Evolutionary conservation across 2,888 invertebrate genomes (phyloP).

Genomic region (Gryllus longicercus): DNA sequence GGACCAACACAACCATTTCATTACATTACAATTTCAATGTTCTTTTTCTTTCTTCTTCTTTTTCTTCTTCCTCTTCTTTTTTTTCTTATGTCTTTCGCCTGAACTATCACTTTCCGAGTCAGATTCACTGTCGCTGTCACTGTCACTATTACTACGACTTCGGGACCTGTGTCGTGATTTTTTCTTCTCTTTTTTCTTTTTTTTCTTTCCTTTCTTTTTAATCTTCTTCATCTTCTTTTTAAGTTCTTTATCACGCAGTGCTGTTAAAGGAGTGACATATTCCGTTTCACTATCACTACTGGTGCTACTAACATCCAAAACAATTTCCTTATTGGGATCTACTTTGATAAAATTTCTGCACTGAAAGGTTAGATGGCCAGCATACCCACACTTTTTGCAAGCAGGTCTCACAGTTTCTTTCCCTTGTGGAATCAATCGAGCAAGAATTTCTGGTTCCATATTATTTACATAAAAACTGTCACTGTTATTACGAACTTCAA

Average conservation of each 20-base stretch:
- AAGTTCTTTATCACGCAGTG: constrained; percentile 73
- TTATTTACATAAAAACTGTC: no score
- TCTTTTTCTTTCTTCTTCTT: constrained; percentile 43
- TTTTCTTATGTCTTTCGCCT: constrained; percentile 38
- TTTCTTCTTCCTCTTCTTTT: constrained; percentile 45
- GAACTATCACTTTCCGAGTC: constrained; percentile 39
- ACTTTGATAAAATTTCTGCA: constrained; percentile 92
- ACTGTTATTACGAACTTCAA: neutral
- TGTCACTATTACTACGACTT: constrained; percentile 40
- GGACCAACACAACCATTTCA: no score
- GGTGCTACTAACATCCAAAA: constrained; percentile 90
- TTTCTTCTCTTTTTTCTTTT: constrained; percentile 46
- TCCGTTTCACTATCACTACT: constrained; percentile 84
- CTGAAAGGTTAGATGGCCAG: constrained; percentile 93
- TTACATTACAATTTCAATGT: no score
- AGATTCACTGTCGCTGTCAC: constrained; percentile 42
- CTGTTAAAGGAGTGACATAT: constrained; percentile 78
- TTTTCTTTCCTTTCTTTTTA: constrained; percentile 58
- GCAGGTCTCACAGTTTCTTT: constrained; percentile 78
- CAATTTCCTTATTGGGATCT: constrained; percentile 88
- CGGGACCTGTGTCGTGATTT: constrained; percentile 39
- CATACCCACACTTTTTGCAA: constrained; percentile 93
- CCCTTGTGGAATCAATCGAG: constrained; percentile 57
- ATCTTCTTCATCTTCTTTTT: constrained; percentile 64
- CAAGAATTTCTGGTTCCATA: constrained; percentile 51